These are phyloP conservation scores for Carposina sasakii DNA, from an alignment of 1,140 invertebrate species.

Conservation along the genomic window DNA sequence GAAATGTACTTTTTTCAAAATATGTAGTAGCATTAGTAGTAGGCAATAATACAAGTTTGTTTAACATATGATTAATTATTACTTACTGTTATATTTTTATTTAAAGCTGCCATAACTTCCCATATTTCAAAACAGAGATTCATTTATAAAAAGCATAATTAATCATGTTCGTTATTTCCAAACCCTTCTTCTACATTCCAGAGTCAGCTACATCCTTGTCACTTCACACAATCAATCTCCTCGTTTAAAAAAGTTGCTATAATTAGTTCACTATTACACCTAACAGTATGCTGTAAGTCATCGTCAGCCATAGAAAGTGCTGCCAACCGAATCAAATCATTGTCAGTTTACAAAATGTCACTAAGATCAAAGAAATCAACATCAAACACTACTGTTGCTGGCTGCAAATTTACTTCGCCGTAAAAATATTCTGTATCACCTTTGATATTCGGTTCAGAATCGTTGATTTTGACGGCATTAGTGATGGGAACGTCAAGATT, in stretches of 20 bases:
- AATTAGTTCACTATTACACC: conserved; percentile 46
- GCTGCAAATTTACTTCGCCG: conserved; percentile 31
- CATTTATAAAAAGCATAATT: not conserved
- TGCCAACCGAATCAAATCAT: conserved; percentile 47
- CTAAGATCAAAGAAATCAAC: conserved; percentile 51
- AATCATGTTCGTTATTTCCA: not conserved
- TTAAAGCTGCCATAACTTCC: too few species aligned
- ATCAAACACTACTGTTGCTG: conserved; percentile 47
- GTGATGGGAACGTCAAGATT: conserved; percentile 25
- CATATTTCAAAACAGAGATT: not conserved
- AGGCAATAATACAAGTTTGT: too few species aligned
- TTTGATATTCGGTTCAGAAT: conserved; percentile 19
- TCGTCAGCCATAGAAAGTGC: conserved; percentile 25
- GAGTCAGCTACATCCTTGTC: not conserved
- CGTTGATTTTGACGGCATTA: conserved; percentile 12
- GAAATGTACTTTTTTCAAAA: too few species aligned
- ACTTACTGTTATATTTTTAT: too few species aligned
- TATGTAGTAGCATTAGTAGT: too few species aligned
- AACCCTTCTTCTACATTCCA: not conserved
- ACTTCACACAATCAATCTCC: conserved; percentile 33
- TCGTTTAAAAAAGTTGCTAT: conserved; percentile 37
- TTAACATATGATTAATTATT: too few species aligned
- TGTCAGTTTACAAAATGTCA: conserved; percentile 53
- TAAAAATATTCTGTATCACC: too few species aligned
- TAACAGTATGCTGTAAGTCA: conserved; percentile 27